Base-by-base conservation (phyloP, 2,113 vertebrate genomes). In the Rostratula benghalensis region DNA sequence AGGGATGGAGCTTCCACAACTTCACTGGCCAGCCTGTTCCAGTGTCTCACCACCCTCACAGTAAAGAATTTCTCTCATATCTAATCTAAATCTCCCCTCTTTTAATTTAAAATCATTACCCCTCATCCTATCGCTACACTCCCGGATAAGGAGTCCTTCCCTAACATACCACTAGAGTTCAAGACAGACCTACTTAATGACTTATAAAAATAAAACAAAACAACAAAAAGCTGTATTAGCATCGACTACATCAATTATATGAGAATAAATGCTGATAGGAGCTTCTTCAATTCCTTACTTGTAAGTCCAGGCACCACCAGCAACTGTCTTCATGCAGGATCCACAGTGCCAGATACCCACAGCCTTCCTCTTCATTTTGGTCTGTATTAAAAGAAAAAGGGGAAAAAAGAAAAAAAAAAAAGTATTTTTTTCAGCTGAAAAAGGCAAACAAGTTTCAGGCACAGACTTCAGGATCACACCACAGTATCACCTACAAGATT, bases 301-400 rank as follows among this genome's bases (percentile, higher is more conserved):
- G 98, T 99, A 99, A 54, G 99, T 99, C 99, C 99, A 99, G 80
- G 99, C 99, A 48, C 99, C 99, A 89, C 99, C 99, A 93, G 99
- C 99, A 67, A 99, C 99, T 1, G 99, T 99, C 78, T 99, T 99
- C 98, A 98, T 99, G 98, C 99, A 99, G 91, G 99, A 99, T 23
- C 99, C 99, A 91, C 99, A 99, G 93, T 99, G 99, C 99, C 99
- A 99, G 98, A 99, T 99, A 43, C 99, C 99, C 57, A 99, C 99
- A 50, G 99, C 99, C 93, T 98, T 98, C 89, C 99, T 99, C 98
- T 99, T 99, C 99, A 99, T 99, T 97, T 99, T 99, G 35, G 99
- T 99, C 99, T 99, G 63, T 3, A 92, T 93, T 4, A 83, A 14
- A 88, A 41, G 4, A 12, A 41, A 43, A 30, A 25, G 3, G 7